Evolutionary conservation across 2,797 vertebrate genomes (phyloP).

Genomic region (Loriculus beryllinus): DNA sequence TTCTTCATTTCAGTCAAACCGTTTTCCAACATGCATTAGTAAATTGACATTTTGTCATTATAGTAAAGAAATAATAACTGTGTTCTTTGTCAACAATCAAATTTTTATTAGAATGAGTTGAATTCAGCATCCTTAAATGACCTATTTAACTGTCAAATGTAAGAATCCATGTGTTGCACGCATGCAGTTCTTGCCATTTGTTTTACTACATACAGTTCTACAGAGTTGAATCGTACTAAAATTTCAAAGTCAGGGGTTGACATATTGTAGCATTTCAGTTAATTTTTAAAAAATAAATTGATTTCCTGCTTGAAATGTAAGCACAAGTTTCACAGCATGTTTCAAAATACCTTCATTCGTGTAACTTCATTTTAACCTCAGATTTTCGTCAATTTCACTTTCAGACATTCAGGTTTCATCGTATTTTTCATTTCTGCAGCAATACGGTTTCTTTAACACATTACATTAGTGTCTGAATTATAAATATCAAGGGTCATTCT

Average conservation of each 20-base stretch:
- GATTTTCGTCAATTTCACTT: constrained; percentile 14
- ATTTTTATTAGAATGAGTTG: background rate
- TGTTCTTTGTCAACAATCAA: background rate
- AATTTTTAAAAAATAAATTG: background rate
- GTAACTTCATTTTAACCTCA: constrained; percentile 22
- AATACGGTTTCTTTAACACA: background rate
- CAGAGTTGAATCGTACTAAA: background rate
- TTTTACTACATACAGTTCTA: background rate
- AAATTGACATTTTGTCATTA: background rate
- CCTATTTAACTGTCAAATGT: background rate
- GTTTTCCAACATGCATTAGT: background rate
- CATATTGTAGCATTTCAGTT: background rate
- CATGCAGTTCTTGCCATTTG: background rate
- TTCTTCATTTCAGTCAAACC: background rate
- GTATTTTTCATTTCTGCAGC: background rate
- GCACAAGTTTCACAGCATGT: background rate
- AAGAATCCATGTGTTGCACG: background rate
- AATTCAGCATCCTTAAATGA: background rate
- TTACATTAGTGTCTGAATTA: background rate
- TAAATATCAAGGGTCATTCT: background rate
- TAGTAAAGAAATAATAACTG: background rate
- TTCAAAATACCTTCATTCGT: background rate
- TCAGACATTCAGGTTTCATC: background rate
- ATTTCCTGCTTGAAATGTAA: background rate
- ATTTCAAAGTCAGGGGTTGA: background rate